Evolutionary conservation across 2,797 vertebrate species (phyloP).

Genomic region (Pelodytes ibericus): DNA sequence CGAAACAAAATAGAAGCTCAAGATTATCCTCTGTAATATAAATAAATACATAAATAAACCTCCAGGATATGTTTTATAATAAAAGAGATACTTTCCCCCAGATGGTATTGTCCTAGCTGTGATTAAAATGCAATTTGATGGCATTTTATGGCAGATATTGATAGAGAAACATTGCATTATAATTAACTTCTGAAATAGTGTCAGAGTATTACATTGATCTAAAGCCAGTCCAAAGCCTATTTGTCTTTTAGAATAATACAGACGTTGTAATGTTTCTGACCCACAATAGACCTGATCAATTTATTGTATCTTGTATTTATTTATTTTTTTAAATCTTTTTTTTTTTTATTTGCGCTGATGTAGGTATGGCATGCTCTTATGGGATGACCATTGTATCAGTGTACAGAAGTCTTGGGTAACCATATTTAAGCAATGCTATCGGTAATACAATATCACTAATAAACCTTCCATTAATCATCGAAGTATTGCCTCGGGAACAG

Average conservation of each 20-base stretch:
- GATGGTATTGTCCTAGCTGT: conserved; percentile 47
- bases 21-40: conserved; percentile 21
- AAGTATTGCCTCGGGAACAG: conserved; percentile 55
- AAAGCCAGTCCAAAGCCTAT: conserved; percentile 36
- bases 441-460: conserved; percentile 67
- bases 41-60: conserved; percentile 6
- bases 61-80: conserved; percentile 47
- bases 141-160: conserved; percentile 54
- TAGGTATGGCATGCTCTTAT: conserved; percentile 10
- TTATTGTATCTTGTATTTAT: too few relatives aligned
- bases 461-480: conserved; percentile 66
- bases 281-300: conserved; percentile 33
- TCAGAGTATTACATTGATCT: conserved; percentile 32
- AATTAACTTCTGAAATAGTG: conserved; percentile 52
- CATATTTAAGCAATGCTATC: conserved; percentile 57
- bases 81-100: conserved; percentile 34
- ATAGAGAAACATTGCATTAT: conserved; percentile 48
- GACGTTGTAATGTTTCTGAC: conserved; percentile 39
- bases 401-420: conserved; percentile 53
- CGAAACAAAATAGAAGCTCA: conserved; percentile 1
- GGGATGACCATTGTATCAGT: conserved; percentile 23
- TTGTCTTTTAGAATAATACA: conserved; percentile 36
- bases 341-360: conserved; percentile 5
- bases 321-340: not conserved
- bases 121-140: conserved; percentile 55